Percentiles rank a stretch among this genome's conserved stretches.
Evolutionary conservation across 2,113 vertebrate species (phyloP).

Genomic region (Heteronetta atricapilla): DNA sequence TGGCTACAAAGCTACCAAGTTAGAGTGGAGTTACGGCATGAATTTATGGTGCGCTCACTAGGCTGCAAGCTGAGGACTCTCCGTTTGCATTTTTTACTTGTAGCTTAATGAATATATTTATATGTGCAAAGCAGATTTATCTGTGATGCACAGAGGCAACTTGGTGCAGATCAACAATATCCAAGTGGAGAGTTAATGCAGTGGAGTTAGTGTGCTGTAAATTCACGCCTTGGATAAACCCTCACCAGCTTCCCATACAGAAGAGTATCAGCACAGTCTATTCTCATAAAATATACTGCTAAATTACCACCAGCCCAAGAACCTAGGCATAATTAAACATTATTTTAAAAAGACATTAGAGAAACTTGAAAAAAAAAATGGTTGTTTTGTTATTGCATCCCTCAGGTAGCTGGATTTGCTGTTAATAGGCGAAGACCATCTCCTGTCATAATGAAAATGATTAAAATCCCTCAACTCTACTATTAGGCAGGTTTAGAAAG

Average conservation of each 20-base stretch:
- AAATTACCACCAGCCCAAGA: neutral
- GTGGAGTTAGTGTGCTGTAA: neutral
- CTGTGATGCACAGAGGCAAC: neutral
- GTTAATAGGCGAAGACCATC: neutral
- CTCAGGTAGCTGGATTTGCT: neutral
- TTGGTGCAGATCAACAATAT: neutral
- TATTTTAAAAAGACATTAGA: neutral
- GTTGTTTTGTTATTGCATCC: neutral
- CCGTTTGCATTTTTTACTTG: neutral
- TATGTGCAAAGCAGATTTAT: neutral
- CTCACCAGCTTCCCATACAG: neutral
- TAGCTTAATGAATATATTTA: neutral
- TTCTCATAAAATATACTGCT: neutral
- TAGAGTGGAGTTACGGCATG: neutral
- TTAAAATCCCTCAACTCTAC: neutral
- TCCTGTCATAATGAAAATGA: neutral
- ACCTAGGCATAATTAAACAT: neutral
- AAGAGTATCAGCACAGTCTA: neutral
- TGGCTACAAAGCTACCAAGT: neutral
- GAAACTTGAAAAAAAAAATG: neutral
- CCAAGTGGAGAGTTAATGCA: neutral
- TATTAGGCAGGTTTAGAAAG: neutral
- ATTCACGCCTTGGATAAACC: neutral
- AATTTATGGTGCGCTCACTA: rapidly evolving
- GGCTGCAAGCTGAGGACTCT: neutral